Evolutionary conservation across 2,888 invertebrate species (phyloP), one percentile per base, ranked within the genome.

Genomic region (Oscheius sp.): DNA sequence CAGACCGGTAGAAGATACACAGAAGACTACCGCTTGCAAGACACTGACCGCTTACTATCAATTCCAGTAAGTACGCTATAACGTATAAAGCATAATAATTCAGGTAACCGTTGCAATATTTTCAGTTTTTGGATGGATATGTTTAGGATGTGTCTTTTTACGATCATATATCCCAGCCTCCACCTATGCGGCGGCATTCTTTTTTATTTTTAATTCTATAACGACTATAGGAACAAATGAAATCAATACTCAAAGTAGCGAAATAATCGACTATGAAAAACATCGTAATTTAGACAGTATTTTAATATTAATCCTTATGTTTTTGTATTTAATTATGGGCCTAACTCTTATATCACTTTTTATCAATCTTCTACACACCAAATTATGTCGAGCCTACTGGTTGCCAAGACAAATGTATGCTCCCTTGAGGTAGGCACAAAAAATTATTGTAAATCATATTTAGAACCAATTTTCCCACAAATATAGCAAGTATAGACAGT

Each of bases 141-240:
- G 30, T 6, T 20, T 86, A 9, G 87, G 88, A 1, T 83, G 85
- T 26, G 28, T 66, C 26, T 78, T 87, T 73, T 86, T 86, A 72
- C 81, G 80, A 4, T 67, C 76, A 8, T 86, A 86, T 82, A 86
- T 86, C 63, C 75, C 85, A 3, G 44, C 67, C 22, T 86, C 87
- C 85, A 76, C 68, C 36, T 83, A 82, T 66, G 72, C 86, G 8
- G 83, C 84, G 12, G 85, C 87, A 1, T 84, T 88, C 71, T 88
- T 87, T 74, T 87, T 87, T 74, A 84, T 87, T 17, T 87, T 87
- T 75, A 84, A 86, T 57, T 81, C 85, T 24, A 75, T 87, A 51
- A 79, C 84, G 49, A 87, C 87, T n/a, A 86, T 26, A 83, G 87
- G 74, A 82, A 86, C 36, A 82, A 64, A 63, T 3, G 71, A 70